Evolutionary conservation across 2,113 vertebrate species (phyloP), one percentile per base, ranked within the genome.

Genomic region (Deroptyus accipitrinus): DNA sequence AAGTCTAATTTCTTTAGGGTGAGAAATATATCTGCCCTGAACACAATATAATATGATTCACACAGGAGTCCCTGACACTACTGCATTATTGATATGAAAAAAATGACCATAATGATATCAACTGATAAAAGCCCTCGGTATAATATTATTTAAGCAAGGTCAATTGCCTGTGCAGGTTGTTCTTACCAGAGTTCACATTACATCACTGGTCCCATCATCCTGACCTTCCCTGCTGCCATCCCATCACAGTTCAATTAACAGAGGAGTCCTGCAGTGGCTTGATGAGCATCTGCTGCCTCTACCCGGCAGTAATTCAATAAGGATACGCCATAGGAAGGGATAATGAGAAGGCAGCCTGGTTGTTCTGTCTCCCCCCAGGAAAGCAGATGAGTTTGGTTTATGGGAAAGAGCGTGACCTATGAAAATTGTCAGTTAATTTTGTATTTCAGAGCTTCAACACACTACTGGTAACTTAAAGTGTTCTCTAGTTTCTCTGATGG

Each of bases 231-330:
- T 97, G 98, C 98, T 99, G 98, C 98, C 97, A 97, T 87, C 95
- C 98, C 98, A 99, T 99, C 99, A 99, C 97, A 97, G 98, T 98
- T 98, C 98, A 99, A 99, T 99, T 99, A 99, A 98, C 97, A 98
- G 95, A 96, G 95, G 98, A 97, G 96, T 96, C 98, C 94, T 92
- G 97, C 98, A 98, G 98, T 67, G 82, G 98, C 97, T 98, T 98
- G 98, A 98, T 97, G 98, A 98, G 98, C 99, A 99, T 98, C 98
- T 99, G 99, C 98, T 97, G 91, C 95, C 97, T 98, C 98, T 98
- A 98, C 98, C 98, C 98, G 98, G 98, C 97, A 98, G 97, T 99
- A 98, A 99, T 98, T 99, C 98, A 98, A 98, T 99, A 98, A 98
- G 97, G 96, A 96, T 49, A 83, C 94, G 6, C 98, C 96, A 96